Conservation (phyloP, 2,797 vertebrate species). For the Rhadinocentrus ornatus region DNA sequence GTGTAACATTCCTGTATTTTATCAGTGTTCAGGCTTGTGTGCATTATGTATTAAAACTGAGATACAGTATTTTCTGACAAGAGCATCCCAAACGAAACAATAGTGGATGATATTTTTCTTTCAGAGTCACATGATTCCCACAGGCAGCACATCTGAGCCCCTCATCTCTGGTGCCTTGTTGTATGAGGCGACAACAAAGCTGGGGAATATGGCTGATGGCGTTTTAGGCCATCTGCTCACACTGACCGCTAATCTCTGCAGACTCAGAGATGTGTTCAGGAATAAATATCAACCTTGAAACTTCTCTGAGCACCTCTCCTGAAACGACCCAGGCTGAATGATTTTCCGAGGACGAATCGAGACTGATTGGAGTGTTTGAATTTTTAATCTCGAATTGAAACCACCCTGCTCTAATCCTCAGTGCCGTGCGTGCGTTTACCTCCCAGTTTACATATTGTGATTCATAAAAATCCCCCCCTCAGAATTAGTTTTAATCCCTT, state of each 20-base stretch:
- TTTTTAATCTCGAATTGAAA: slow-evolving; percentile 33
- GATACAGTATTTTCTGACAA: neutral
- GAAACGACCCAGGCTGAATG: slow-evolving; percentile 13
- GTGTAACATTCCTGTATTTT: neutral
- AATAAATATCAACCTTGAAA: slow-evolving; percentile 24
- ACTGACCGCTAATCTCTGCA: slow-evolving; percentile 50
- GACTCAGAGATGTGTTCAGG: slow-evolving; percentile 31
- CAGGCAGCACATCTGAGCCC: slow-evolving; percentile 51
- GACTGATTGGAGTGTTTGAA: slow-evolving; percentile 31
- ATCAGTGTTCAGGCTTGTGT: neutral
- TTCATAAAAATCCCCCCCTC: neutral
- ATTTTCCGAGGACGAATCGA: slow-evolving; percentile 14
- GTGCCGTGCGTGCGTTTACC: slow-evolving; percentile 8
- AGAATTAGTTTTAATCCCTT: neutral
- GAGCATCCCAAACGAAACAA: slow-evolving; percentile 8
- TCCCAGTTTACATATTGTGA: slow-evolving; percentile 11
- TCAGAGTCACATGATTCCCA: slow-evolving; percentile 40
- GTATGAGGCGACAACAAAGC: slow-evolving; percentile 32
- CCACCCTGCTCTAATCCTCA: slow-evolving; percentile 18
- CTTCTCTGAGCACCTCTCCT: slow-evolving; percentile 20
- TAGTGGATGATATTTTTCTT: slow-evolving; percentile 6
- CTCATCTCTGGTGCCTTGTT: slow-evolving; percentile 33
- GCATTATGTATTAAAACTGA: neutral
- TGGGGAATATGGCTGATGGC: slow-evolving; percentile 30
- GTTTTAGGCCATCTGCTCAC: slow-evolving; percentile 60